These are phyloP conservation scores for Lasioglossum lativentre DNA, from an alignment of 2,888 invertebrate species.

Conservation along the genomic window DNA sequence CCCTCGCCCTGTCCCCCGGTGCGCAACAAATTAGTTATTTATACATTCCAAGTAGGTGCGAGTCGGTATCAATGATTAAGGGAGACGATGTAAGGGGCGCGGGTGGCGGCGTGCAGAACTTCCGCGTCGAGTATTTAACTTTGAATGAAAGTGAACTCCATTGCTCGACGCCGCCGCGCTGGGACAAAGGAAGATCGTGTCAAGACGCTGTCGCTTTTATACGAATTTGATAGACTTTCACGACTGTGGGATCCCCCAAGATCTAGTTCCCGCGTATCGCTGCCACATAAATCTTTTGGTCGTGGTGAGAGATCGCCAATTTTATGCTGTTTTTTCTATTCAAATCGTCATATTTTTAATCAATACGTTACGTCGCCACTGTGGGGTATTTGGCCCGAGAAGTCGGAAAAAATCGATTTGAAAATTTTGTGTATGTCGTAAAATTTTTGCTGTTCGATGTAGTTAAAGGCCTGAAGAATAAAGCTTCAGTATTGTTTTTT, in stretches of 20 bases:
- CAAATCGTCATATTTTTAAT: neutral
- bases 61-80: conserved; percentile 81
- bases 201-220: conserved; percentile 65
- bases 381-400: too few relatives aligned
- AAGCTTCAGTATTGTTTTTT: too few relatives aligned
- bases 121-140: conserved; percentile 79
- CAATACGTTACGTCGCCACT: too few relatives aligned
- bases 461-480: too few relatives aligned
- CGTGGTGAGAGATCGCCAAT: too few relatives aligned
- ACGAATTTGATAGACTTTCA: conserved; percentile 61
- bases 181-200: conserved; percentile 41
- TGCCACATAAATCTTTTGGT: neutral
- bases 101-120: conserved; percentile 65
- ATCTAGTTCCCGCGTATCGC: neutral
- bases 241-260: conserved; percentile 29
- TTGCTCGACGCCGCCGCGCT: conserved; percentile 25
- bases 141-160: conserved; percentile 69
- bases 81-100: conserved; percentile 46
- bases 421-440: too few relatives aligned
- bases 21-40: conserved; percentile 79
- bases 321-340: neutral
- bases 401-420: too few relatives aligned
- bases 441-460: too few relatives aligned
- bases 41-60: conserved; percentile 80
- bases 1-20: conserved; percentile 52